Base-by-base conservation (phyloP, 2,113 vertebrate genomes). In the Alces alces region DNA sequence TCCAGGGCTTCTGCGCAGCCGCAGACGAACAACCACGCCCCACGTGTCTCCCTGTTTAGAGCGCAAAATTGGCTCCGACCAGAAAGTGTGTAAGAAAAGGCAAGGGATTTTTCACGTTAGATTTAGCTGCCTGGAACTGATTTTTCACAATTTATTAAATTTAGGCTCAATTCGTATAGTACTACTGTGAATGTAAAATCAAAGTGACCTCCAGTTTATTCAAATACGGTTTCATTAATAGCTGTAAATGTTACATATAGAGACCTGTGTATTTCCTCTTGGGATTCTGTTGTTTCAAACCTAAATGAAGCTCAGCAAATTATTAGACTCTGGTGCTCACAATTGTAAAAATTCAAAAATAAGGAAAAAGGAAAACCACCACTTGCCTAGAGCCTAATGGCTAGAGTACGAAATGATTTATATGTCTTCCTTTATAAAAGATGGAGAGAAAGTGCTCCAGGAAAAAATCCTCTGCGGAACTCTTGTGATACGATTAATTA, bases 361-460 rank as follows among this genome's bases (percentile, higher is more conserved):
- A 6, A 43, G 45, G 55, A 55, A 92, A 61, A 55, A 66, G 45
- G 16, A 93, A 92, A 64, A 12, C 12, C 57, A 92, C 33, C 23
- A 15, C 19, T 92, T 89, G 25, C 47, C 52, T 92, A 57, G 13
- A 89, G 47, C 23, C 25, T 80, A 80, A 76, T 57, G 28, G 73
- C 58, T 84, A 73, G 7, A 28, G 52, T 80, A 50, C 9, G 45
- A 86, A 95, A 76, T 23, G 47, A 23, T 39, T 43, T 76, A 23
- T 91, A 23, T 89, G 17, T 80, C 54, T 96, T 92, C 7, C 50
- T 95, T 93, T 85, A 76, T 64, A 64, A 92, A 87, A 58, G 6
- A 39, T 61, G 9, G 7, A 6, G 36, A 83, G 16, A 57, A 55
- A 57, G 13, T 52, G 10, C 60, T 90, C 57, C 86, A 47, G 86